phyloP scores from a whole-genome alignment of 2,888 invertebrate species.

The Ophonus ardosiacus region DNA sequence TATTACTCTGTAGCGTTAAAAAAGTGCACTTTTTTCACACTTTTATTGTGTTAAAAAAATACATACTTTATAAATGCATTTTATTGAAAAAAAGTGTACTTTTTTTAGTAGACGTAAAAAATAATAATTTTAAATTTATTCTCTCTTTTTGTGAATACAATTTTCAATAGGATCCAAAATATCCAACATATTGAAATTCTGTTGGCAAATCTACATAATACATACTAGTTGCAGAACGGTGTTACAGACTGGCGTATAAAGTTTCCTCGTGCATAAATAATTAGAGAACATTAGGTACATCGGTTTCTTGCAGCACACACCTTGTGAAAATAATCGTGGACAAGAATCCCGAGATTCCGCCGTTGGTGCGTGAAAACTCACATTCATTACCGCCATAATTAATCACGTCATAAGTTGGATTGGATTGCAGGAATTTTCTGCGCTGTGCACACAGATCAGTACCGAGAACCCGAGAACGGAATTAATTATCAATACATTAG shows the following conservation, averaged over 20 bases:
- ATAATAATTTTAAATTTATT: neutral
- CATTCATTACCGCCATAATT: constrained; percentile 36
- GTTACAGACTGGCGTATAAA: neutral
- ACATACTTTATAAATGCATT: too few species aligned
- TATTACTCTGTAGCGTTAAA: too few species aligned
- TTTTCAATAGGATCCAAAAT: neutral
- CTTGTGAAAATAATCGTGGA: neutral
- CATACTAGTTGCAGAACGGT: neutral
- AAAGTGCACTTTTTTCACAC: too few species aligned
- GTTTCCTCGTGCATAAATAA: constrained; percentile 14
- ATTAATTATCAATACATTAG: neutral
- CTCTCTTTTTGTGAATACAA: neutral
- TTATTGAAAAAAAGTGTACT: too few species aligned
- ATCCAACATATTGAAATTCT: neutral
- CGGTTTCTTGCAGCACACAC: constrained; percentile 1
- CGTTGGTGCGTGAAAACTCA: constrained; percentile 41
- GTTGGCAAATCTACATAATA: neutral
- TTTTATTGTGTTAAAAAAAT: too few species aligned
- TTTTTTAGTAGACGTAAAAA: too few species aligned
- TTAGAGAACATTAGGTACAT: neutral
- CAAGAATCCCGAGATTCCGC: constrained; percentile 20
- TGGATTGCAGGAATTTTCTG: constrained; percentile 22
- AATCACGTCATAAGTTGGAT: constrained; percentile 43
- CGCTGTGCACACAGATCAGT: neutral
- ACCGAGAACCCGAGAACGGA: neutral